Evolutionary conservation across 2,888 invertebrate genomes (phyloP).

Genomic region (Lordiphosa andalusiaca): DNA sequence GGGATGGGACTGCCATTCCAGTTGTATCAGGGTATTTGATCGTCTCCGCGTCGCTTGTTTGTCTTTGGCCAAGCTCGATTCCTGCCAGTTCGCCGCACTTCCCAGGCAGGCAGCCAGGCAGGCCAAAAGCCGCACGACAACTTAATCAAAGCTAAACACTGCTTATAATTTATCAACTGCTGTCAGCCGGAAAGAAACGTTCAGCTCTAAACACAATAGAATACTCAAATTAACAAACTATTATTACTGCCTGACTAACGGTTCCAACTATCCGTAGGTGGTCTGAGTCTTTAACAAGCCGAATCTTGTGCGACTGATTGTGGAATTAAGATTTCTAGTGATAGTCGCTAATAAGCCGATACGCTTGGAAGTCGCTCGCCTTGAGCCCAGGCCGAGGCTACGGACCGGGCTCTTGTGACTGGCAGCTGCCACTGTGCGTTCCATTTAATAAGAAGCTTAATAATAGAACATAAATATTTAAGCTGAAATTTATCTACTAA

Average conservation of each 20-base stretch:
- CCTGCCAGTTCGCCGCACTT: too few species aligned
- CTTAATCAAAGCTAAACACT: constrained; percentile 57
- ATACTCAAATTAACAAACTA: constrained; percentile 67
- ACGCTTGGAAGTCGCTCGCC: constrained; percentile 56
- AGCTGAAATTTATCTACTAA: constrained; percentile 47
- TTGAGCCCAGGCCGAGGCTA: constrained; percentile 30
- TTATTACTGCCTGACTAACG: constrained; percentile 61
- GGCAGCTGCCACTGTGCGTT: constrained; percentile 51
- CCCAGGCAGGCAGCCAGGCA: too few species aligned
- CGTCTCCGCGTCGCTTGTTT: constrained; percentile 7
- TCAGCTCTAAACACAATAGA: constrained; percentile 38
- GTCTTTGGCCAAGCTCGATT: constrained; percentile 21
- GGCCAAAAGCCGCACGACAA: constrained; percentile 40
- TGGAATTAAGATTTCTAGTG: constrained; percentile 9
- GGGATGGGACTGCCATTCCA: constrained; percentile 18
- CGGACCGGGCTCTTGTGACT: neutral
- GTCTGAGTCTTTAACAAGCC: constrained; percentile 15
- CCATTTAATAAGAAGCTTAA: constrained; percentile 48
- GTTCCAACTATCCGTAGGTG: constrained; percentile 39
- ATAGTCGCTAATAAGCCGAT: constrained; percentile 31
- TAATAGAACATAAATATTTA: constrained; percentile 37
- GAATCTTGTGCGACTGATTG: constrained; percentile 15
- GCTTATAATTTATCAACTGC: constrained; percentile 56
- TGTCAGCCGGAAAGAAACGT: constrained; percentile 55
- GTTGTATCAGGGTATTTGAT: constrained; percentile 48